These are phyloP conservation scores for Drosophila parthenogenetica DNA, from an alignment of 2,888 invertebrate species.

Conservation along the genomic window DNA sequence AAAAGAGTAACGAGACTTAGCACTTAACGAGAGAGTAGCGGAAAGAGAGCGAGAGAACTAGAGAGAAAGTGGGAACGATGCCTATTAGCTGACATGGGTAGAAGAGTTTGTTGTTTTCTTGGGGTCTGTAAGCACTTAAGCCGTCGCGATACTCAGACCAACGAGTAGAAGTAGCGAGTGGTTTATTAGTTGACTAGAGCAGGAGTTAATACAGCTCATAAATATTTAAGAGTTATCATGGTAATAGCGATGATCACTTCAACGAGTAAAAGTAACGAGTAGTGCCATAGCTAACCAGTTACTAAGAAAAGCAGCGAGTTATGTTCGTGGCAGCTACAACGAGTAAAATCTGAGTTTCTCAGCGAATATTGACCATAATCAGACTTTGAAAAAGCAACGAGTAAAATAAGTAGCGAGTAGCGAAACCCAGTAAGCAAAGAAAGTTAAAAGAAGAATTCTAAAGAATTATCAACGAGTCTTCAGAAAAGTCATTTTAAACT, in stretches of 20 bases:
- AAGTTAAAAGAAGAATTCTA: no score
- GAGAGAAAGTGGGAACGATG: not conserved
- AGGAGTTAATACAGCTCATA: not conserved
- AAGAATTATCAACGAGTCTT: no score
- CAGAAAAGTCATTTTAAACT: no score
- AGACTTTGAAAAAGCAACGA: not conserved
- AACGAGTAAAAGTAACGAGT: no score
- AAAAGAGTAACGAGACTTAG: constrained; percentile 13
- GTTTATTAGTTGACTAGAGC: not conserved
- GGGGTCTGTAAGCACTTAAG: not conserved
- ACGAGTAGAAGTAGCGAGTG: constrained; percentile 1
- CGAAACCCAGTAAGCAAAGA: not conserved
- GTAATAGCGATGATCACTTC: no score
- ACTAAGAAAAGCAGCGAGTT: no score
- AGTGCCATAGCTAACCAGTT: no score
- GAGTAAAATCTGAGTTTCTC: no score
- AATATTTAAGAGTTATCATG: no score
- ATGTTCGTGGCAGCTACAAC: not conserved
- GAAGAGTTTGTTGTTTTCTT: not conserved
- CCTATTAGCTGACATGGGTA: constrained; percentile 2
- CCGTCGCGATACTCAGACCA: not conserved
- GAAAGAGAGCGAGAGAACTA: not conserved
- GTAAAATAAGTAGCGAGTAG: not conserved
- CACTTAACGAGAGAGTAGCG: constrained; percentile 4
- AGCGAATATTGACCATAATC: no score